These are phyloP conservation scores for Silurus meridionalis DNA, from an alignment of 2,113 vertebrate genomes.

Conservation along the genomic window DNA sequence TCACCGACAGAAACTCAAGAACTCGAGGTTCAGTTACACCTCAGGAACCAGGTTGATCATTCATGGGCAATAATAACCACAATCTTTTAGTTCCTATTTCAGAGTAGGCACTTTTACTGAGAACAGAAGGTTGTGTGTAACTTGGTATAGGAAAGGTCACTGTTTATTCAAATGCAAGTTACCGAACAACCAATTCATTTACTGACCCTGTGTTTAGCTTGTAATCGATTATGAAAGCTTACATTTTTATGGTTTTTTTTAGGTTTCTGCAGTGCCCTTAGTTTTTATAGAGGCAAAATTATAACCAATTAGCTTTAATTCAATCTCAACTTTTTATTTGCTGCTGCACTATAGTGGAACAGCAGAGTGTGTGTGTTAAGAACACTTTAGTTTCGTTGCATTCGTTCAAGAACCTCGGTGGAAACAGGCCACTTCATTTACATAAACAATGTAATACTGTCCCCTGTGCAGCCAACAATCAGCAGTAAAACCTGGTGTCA, in stretches of 20 bases:
- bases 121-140: background rate
- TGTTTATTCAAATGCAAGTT: background rate
- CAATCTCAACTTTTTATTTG: background rate
- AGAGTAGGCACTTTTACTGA: background rate
- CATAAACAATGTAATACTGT: conserved; percentile 13
- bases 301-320: background rate
- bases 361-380: background rate
- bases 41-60: background rate
- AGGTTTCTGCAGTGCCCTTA: background rate
- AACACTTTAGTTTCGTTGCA: background rate
- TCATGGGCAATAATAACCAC: background rate
- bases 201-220: background rate
- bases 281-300: background rate
- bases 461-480: background rate
- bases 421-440: background rate
- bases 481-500: background rate
- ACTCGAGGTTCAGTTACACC: background rate
- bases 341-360: background rate
- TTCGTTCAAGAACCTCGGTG: background rate
- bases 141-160: background rate
- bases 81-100: background rate
- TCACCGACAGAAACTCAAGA: background rate
- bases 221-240: background rate
- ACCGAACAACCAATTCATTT: background rate
- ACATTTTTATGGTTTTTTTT: background rate